Conservation (phyloP, 2,888 invertebrate species). For the Cinara cedri region DNA sequence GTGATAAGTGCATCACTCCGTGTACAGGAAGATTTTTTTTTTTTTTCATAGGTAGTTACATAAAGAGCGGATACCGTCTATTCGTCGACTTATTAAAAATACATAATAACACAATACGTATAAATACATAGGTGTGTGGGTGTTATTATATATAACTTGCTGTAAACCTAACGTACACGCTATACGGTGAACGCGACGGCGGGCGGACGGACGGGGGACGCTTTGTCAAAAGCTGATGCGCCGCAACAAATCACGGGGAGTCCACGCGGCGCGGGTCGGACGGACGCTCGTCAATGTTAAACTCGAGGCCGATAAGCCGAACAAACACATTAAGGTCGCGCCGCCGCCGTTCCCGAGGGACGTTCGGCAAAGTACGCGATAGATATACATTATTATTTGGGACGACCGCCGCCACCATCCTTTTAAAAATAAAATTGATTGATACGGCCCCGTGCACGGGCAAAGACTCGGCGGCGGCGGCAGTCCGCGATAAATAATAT, state of each 20-base stretch:
- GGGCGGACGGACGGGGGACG: not conserved
- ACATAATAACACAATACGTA: no score
- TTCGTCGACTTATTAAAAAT: no score
- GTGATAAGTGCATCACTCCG: no score
- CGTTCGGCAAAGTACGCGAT: slow-evolving; percentile 18
- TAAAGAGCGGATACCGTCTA: no score
- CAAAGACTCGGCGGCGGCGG: no score
- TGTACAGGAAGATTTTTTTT: no score
- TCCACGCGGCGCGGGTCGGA: slow-evolving; percentile 27
- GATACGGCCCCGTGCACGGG: slow-evolving; percentile 30
- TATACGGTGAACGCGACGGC: no score
- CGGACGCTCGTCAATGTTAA: slow-evolving; percentile 53
- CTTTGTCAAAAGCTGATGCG: slow-evolving; percentile 41
- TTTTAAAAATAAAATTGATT: slow-evolving; percentile 52
- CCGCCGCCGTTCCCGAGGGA: not conserved
- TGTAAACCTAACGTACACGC: no score
- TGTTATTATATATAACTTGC: no score
- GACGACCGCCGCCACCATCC: not conserved
- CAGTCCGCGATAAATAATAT: slow-evolving; percentile 34
- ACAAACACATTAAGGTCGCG: slow-evolving; percentile 51
- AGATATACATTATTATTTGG: slow-evolving; percentile 14
- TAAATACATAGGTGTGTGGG: no score
- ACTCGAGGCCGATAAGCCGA: slow-evolving; percentile 48
- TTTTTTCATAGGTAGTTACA: no score
- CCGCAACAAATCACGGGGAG: slow-evolving; percentile 46